A percentile compares a stretch with the other conserved stretches of the same genome.
phyloP scores from a whole-genome alignment of 2,888 invertebrate species.

The Pantelozetes paolii region DNA sequence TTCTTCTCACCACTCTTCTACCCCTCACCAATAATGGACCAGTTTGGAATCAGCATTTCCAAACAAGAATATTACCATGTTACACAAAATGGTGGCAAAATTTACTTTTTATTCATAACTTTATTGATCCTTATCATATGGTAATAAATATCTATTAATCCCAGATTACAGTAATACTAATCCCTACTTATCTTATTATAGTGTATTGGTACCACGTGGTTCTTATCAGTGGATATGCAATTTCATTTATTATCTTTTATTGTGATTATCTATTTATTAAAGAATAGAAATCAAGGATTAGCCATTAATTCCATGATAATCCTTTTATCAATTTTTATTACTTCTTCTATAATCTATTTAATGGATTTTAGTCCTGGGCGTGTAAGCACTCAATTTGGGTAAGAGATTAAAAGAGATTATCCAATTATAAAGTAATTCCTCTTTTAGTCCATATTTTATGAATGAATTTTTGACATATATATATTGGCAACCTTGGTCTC shows the following conservation, averaged over 20 bases:
- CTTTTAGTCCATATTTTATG: background rate
- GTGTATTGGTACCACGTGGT: no score
- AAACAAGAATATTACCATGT: background rate
- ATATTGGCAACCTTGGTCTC: background rate
- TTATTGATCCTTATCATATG: slow-evolving; percentile 10
- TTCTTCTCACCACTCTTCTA: slow-evolving; percentile 4
- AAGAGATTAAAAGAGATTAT: background rate
- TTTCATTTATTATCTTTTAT: no score
- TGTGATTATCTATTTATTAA: no score
- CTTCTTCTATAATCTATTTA: background rate
- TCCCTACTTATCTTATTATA: background rate
- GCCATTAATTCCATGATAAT: no score
- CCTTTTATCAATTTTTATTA: background rate
- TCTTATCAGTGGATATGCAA: no score
- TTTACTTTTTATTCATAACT: slow-evolving; percentile 33
- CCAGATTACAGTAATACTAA: background rate
- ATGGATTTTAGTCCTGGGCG: background rate
- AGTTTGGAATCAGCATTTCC: slow-evolving; percentile 1
- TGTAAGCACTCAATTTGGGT: background rate
- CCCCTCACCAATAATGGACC: slow-evolving; percentile 21
- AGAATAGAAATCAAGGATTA: no score
- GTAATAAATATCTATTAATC: background rate
- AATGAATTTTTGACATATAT: background rate
- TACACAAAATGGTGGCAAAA: slow-evolving; percentile 35
- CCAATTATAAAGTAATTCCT: background rate